Evolutionary conservation across 1,140 invertebrate species (phyloP).

Genomic region (Cyphomyrmex costatus): DNA sequence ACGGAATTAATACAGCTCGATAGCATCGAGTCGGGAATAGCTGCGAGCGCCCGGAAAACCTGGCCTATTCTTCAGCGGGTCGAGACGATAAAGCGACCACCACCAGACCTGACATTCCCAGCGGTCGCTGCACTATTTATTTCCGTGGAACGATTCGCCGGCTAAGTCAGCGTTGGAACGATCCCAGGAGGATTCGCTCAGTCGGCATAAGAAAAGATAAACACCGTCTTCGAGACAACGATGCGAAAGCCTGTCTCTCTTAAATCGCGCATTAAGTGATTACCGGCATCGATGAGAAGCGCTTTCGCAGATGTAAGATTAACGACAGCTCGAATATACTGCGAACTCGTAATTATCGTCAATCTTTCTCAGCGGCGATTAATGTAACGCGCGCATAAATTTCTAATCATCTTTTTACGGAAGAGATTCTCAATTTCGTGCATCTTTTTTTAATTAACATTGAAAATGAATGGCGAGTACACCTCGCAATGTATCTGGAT

Average conservation of each 20-base stretch:
- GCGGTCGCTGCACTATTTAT: slow-evolving; percentile 59
- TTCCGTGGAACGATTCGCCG: slow-evolving; percentile 43
- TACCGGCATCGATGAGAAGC: neutral
- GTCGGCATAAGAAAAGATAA: slow-evolving; percentile 45
- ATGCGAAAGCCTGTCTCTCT: neutral
- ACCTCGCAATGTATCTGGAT: neutral
- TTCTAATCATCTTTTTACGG: neutral
- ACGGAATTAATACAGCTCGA: slow-evolving; percentile 60
- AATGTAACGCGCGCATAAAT: neutral
- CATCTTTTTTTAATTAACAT: neutral
- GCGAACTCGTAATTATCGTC: neutral
- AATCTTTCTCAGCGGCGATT: neutral
- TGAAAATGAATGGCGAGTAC: neutral
- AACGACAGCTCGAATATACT: neutral
- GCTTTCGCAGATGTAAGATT: neutral
- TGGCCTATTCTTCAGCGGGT: slow-evolving; percentile 56
- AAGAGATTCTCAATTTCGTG: neutral
- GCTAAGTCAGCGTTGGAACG: slow-evolving; percentile 45
- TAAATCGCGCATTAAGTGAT: slow-evolving; percentile 34
- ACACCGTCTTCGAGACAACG: slow-evolving; percentile 26
- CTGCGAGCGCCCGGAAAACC: slow-evolving; percentile 49
- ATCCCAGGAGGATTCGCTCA: slow-evolving; percentile 19
- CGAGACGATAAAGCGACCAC: slow-evolving; percentile 57
- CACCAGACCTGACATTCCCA: slow-evolving; percentile 51
- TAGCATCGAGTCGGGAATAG: slow-evolving; percentile 47